Percentiles rank a stretch among this genome's conserved stretches.
These are phyloP conservation scores for Panurus biarmicus DNA, from an alignment of 2,113 vertebrate genomes.

Conservation along the genomic window DNA sequence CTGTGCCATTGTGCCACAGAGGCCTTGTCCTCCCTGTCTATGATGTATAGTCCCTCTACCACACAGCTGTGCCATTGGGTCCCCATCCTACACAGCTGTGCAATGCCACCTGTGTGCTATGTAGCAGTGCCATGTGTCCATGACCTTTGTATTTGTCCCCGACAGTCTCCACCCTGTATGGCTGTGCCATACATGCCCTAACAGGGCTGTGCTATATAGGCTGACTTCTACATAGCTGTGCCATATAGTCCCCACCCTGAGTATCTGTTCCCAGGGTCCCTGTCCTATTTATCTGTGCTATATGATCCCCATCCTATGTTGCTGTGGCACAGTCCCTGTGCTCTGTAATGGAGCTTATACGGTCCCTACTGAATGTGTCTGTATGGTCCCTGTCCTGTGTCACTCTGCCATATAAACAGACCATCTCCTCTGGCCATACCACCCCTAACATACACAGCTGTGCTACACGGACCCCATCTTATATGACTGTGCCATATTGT, in stretches of 20 bases:
- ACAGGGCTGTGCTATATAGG: neutral
- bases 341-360: accelerated
- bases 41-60: neutral
- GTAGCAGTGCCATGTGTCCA: accelerated
- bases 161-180: neutral
- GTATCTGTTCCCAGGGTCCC: neutral
- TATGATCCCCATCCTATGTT: accelerated
- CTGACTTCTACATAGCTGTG: neutral
- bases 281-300: neutral
- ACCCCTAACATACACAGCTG: neutral
- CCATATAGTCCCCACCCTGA: neutral
- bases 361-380: neutral
- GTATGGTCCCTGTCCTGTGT: neutral
- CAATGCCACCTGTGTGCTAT: neutral
- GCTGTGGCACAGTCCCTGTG: neutral
- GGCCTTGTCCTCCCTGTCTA: neutral
- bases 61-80: neutral
- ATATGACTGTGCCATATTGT: neutral
- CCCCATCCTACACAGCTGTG: neutral
- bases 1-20: neutral
- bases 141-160: neutral
- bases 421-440: neutral
- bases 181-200: neutral
- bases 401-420: neutral
- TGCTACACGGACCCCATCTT: neutral